Base-by-base conservation (phyloP, 2,797 vertebrate species). In the Babyrousa celebensis region DNA sequence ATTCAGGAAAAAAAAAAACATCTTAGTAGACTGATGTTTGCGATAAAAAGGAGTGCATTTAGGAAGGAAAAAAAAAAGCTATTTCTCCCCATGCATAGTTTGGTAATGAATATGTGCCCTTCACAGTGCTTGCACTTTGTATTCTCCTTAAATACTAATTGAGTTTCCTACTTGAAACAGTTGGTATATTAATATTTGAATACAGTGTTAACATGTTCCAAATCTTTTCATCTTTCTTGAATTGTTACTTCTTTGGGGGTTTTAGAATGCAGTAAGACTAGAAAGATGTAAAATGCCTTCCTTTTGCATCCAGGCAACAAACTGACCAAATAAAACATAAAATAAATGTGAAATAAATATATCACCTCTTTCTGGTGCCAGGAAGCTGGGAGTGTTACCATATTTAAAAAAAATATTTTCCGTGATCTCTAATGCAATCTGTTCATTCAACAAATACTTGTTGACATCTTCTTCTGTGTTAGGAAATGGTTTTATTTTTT, bases 81-180 rank as follows among this genome's bases (percentile, higher is more conserved):
- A 70, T 70, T 95, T 87, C 68, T 85, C 65, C 89, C 4, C 5
- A 5, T 94, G 72, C 36, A 65, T 17, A 77, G 52, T 88, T 95
- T 89, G 32, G 15, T 92, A 74, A 68, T 78, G 85, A 52, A 60
- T 65, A 83, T 25, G 36, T 85, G 6, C 72, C 36, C 40, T 78
- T 91, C 27, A 67, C n/a, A 58, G 52, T 62, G 18, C 32, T 84
- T 77, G 21, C 5, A 80, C 12, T 79, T 79, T 93, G 72, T 83
- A 56, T 25, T 83, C 5, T 82, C 27, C 32, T 92, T 84, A 88
- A 67, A 70, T 79, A 48, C 1, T 56, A 40, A 77, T 60, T 94
- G 80, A 75, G 17, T 78, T 96, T 97, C 32, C 63, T 95, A 40
- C 60, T 95, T 89, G 43, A 97, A 94, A 96, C 20, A 32, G 54